Percentiles rank a stretch among this genome's conserved stretches.
Evolutionary conservation across 1,140 invertebrate species (phyloP).

Genomic region (Nylanderia fulva): DNA sequence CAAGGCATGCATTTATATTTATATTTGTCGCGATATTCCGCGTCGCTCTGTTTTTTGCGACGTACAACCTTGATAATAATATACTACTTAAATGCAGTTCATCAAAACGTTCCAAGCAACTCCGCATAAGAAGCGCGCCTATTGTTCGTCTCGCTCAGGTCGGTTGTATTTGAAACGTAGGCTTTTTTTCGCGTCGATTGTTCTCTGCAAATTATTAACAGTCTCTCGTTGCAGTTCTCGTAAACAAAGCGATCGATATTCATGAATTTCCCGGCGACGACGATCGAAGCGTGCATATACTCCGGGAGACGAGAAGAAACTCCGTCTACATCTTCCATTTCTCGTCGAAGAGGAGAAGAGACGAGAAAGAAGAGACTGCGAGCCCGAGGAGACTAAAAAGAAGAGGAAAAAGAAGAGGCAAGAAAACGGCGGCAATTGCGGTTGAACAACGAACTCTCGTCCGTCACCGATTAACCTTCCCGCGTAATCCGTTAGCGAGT

Average conservation of each 20-base stretch:
- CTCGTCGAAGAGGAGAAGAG: background rate
- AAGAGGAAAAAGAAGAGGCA: background rate
- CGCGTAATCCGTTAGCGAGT: slow-evolving; percentile 59
- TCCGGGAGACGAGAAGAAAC: background rate
- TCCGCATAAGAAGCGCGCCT: slow-evolving; percentile 6
- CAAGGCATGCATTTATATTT: slow-evolving; percentile 24
- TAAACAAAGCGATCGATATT: background rate
- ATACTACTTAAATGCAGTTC: slow-evolving; percentile 24
- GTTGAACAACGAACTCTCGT: slow-evolving; percentile 29
- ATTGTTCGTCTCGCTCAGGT: slow-evolving; percentile 19
- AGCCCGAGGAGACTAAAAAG: too few relatives aligned
- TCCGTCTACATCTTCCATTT: slow-evolving; percentile 16
- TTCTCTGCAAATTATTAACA: slow-evolving; percentile 14
- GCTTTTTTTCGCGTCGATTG: background rate
- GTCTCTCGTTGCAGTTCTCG: background rate
- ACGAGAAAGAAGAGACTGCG: too few relatives aligned
- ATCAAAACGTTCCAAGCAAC: background rate
- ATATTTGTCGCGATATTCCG: background rate
- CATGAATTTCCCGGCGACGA: background rate
- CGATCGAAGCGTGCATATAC: background rate
- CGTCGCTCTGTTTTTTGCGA: slow-evolving; percentile 15
- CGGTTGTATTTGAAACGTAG: slow-evolving; percentile 17
- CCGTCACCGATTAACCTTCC: slow-evolving; percentile 58
- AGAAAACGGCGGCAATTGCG: slow-evolving; percentile 6
- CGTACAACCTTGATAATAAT: slow-evolving; percentile 21